A percentile compares a stretch with the other conserved stretches of the same genome.
These are phyloP conservation scores for Amia ocellicauda DNA, from an alignment of 2,113 vertebrate species.

Conservation along the genomic window DNA sequence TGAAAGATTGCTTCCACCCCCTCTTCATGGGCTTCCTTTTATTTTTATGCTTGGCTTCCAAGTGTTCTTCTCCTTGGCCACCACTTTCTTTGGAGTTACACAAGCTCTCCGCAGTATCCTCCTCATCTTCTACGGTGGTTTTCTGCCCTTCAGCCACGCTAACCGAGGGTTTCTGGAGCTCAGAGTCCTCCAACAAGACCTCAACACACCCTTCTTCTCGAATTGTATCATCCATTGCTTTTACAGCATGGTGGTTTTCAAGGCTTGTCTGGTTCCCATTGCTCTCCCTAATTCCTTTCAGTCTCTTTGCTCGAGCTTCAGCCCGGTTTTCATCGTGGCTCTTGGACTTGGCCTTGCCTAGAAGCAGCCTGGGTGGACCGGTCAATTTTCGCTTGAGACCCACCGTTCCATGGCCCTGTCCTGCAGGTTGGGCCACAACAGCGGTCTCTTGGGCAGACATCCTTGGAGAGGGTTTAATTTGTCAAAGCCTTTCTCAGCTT, in stretches of 20 bases:
- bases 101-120: background rate
- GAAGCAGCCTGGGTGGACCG: constrained; percentile 45
- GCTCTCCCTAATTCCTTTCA: constrained; percentile 8
- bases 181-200: background rate
- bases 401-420: constrained; percentile 30
- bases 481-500: too few relatives aligned
- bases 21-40: constrained; percentile 16
- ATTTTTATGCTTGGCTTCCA: constrained; percentile 1
- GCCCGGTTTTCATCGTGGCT: constrained; percentile 25
- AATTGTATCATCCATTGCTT: background rate
- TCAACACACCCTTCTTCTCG: background rate
- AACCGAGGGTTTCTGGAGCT: background rate
- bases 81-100: constrained; percentile 5
- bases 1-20: constrained; percentile 28
- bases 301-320: constrained; percentile 19
- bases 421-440: background rate
- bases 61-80: background rate
- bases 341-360: constrained; percentile 38
- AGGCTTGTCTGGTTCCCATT: background rate
- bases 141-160: background rate
- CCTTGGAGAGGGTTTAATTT: background rate
- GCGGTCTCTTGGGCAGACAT: constrained; percentile 33
- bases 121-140: background rate
- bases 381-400: constrained; percentile 46
- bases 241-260: background rate